Evolutionary conservation across 2,888 invertebrate genomes (phyloP), one percentile per base, ranked within the genome.

Genomic region (Rhopalosiphum nymphaeae): DNA sequence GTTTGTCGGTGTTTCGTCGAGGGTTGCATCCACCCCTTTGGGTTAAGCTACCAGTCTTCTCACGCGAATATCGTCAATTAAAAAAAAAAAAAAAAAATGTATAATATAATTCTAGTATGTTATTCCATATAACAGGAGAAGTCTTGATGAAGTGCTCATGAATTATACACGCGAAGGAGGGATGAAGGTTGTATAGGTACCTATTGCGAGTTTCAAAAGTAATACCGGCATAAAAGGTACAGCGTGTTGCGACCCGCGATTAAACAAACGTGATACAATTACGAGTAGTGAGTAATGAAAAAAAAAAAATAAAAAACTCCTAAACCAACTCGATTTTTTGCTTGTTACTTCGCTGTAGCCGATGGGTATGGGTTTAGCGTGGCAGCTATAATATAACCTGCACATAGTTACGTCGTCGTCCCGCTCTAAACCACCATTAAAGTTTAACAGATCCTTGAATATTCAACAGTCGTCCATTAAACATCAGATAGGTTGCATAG

Each of bases 371-470:
- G 13, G 61, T 61, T 61, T 29, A 46, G 44, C 13, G 67, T n/a
- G 67, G 16, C 16, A n/a, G n/a, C n/a, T 67, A n/a, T 67, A 67
- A n/a, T n/a, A 16, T n/a, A n/a, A 67, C n/a, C 5, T 2, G 5
- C 16, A n/a, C n/a, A 16, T 29, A n/a, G 67, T 67, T 67, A 67
- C n/a, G 5, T 67, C n/a, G n/a, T 67, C 67, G 16, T 16, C n/a
- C 16, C n/a, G 29, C 67, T n/a, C 5, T 16, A n/a, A n/a, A 67
- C 16, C 16, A 16, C n/a, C 84, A 49, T 67, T 67, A 67, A 67
- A 67, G n/a, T 67, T 67, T 67, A 67, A 67, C 67, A n/a, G 67
- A 67, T 67, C 67, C 67, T 67, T 67, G 67, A 67, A 67, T 67
- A 67, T n/a, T 67, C n/a, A 67, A n/a, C 67, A 13, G 67, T n/a